Evolutionary conservation across 2,797 vertebrate species (phyloP), one percentile per base, ranked within the genome.

Genomic region (Centroberyx gerrardi): DNA sequence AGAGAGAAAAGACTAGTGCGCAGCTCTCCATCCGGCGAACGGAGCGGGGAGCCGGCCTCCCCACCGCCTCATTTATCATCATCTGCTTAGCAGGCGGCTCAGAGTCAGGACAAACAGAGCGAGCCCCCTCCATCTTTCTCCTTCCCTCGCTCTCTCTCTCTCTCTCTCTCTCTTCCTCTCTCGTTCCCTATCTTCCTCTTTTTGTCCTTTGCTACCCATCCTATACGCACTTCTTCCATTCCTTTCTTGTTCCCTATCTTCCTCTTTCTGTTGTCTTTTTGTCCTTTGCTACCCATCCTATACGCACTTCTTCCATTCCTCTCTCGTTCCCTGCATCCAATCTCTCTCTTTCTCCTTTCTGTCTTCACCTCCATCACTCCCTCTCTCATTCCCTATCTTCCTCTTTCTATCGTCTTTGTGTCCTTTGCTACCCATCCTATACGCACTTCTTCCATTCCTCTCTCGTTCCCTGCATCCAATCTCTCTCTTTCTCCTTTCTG

Each of bases 41-140:
- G 77, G 93, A 88, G 85, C 58, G 8, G 85, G 81, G 84, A 88
- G 86, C 83, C 74, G 55, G 86, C 87, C 88, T 87, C 68, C 85
- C 87, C 83, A 62, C 84, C 48, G 76, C 78, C 92, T 93, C 93
- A 94, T 96, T 94, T 92, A 95, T 96, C 93, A 94, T 96, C 93
- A 95, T 95, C 94, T 93, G 85, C 86, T 94, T 93, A 93, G 90
- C 82, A 81, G 90, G 88, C 86, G 54, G 87, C 83, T 89, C 81
- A 44, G 88, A 90, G 90, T 91, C 90, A 90, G 91, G 87, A 92
- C 88, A 93, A 94, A 95, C 93, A 93, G 85, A 91, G 84, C 85
- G 78, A 87, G 69, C 87, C 87, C 72, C 78, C 61, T 77, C 82
- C 72, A 76, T 90, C 81, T 82, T 72, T 79, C 85, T 74, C 63